Base-by-base conservation (phyloP, 2,797 vertebrate genomes). In the Schizopygopsis malacanthus region DNA sequence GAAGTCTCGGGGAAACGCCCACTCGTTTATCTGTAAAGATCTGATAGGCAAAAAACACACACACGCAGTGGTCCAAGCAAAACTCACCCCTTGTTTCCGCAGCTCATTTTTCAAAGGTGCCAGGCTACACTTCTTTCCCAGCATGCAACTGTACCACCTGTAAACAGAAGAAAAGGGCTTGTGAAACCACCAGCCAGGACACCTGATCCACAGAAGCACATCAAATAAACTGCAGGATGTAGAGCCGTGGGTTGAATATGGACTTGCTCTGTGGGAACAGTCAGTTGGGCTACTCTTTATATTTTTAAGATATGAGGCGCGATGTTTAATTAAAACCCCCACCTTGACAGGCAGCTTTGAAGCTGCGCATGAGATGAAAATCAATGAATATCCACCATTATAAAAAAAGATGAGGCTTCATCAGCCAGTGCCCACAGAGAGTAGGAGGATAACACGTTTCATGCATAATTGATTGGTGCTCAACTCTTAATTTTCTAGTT, bases 81-180 rank as follows among this genome's bases (percentile, higher is more conserved):
- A 82, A 94, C 96, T 96, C 92, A 99, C 98, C 94, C 97, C 97
- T 89, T 99, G 98, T 85, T 98, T 96, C 85, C 96, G 96, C 91
- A 99, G 96, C 91, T 99, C 98, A 91, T 99, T 97, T 91, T 99
- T 99, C 92, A 99, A 91, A 79, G 98, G 98, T 43, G 97, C 94
- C 94, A 99, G 92, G 93, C 97, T 99, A 86, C 98, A 99, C 91
- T 99, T 99, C 92, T 99, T 99, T 82, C 98, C 98, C 95, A 99
- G 94, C 98, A 99, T 99, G 92, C 98, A 99, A 92, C 98, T 99
- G 92, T 99, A 99, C 98, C 98, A 99, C 88, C 98, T 99, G 96
- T 91, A 94, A 88, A 89, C 84, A 86, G 43, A 91, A 90, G 91
- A 73, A 86, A 71, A 25, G 20, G 33, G 13, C 10, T 18, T 45